Conservation (phyloP, 2,797 vertebrate genomes). For the Parauchenoglanis ngamensis region DNA sequence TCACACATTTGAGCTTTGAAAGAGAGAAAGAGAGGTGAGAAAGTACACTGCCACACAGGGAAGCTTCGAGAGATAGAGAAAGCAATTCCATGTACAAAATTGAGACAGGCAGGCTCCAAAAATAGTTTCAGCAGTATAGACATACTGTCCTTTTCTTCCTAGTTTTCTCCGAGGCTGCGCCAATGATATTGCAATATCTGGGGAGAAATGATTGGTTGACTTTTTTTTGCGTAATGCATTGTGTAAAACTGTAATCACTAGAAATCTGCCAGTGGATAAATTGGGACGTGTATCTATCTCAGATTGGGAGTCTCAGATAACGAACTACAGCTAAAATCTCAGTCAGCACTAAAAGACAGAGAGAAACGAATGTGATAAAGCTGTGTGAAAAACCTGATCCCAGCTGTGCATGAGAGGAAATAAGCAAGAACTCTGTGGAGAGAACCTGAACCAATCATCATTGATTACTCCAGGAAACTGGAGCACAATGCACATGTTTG, state of each 20-base stretch:
- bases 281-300: neutral
- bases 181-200: conserved; percentile 26
- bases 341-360: conserved; percentile 15
- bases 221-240: neutral
- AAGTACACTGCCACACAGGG: conserved; percentile 30
- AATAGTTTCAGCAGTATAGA: conserved; percentile 33
- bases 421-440: neutral
- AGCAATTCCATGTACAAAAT: conserved; percentile 37
- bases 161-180: conserved; percentile 32
- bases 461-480: conserved; percentile 30
- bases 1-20: conserved; percentile 55
- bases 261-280: conserved; percentile 1
- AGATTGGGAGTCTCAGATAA: neutral
- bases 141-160: conserved; percentile 18
- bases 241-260: neutral
- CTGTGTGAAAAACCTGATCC: conserved; percentile 8
- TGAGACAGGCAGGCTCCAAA: conserved; percentile 27
- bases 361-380: conserved; percentile 11
- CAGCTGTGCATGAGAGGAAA: conserved; percentile 19
- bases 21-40: conserved; percentile 56
- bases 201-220: conserved; percentile 9
- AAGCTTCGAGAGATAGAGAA: conserved; percentile 28
- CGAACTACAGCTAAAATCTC: neutral
- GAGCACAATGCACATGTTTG: neutral
- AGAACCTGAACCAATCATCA: conserved; percentile 23